Evolutionary conservation across 2,888 invertebrate species (phyloP).

Genomic region (Himalopsyche japonica): DNA sequence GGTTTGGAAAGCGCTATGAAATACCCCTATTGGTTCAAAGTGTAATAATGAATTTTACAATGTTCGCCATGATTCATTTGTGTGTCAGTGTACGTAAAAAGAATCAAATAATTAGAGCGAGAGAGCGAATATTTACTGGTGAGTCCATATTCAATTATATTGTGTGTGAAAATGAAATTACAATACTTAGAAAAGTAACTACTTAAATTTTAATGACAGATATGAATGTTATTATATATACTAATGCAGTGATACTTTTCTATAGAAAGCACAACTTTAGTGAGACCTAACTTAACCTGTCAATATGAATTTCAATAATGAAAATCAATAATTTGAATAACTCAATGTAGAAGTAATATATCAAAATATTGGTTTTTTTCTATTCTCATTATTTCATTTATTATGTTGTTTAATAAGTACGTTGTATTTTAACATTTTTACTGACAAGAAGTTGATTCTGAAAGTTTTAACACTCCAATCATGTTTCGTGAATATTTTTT

Average conservation of each 20-base stretch:
- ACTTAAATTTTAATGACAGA: not conserved
- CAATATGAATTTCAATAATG: not conserved
- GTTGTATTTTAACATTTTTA: too few relatives aligned
- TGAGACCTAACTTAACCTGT: not conserved
- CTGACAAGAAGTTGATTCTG: too few relatives aligned
- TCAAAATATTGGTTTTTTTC: not conserved
- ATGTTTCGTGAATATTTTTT: too few relatives aligned
- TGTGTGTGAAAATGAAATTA: not conserved
- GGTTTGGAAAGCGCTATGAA: slow-evolving; percentile 99
- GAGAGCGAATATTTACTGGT: slow-evolving; percentile 86
- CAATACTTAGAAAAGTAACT: not conserved
- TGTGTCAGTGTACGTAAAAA: slow-evolving; percentile 86
- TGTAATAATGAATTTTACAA: slow-evolving; percentile 94
- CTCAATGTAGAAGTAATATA: not conserved
- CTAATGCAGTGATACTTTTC: not conserved
- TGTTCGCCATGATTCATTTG: slow-evolving; percentile 93
- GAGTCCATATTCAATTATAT: slow-evolving; percentile 43
- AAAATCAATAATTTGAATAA: not conserved
- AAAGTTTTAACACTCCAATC: too few relatives aligned
- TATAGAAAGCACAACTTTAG: not conserved
- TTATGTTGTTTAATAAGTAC: not conserved
- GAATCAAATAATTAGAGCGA: slow-evolving; percentile 74
- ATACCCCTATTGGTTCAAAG: slow-evolving; percentile 93
- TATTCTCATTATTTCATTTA: not conserved
- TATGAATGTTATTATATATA: not conserved